Base-by-base conservation (phyloP, 2,797 vertebrate species). In the Spatula versicolor region DNA sequence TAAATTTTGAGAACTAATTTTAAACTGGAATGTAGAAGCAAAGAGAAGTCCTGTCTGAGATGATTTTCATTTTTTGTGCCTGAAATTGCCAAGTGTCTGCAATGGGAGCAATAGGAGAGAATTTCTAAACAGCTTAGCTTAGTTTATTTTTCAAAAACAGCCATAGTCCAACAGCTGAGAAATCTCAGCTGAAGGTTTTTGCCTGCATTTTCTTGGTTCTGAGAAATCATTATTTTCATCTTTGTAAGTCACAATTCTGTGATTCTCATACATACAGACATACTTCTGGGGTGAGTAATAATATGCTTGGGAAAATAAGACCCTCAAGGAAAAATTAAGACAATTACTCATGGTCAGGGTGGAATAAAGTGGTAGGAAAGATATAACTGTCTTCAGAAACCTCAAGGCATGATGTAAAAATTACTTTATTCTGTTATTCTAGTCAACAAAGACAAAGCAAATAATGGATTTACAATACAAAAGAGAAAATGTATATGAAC, bases 1-100 rank as follows among this genome's bases (percentile, higher is more conserved):
- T 93, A 86, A 86, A 86, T 94, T 86, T 85, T 81, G 48, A 73
- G 46, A 89, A 83, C 35, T 59, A 83, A 93, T 95, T 95, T 91
- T 87, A 69, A 94, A 48, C 46, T 73, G 58, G 88, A 89, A 94
- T 90, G n/a, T 56, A 68, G 83, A 83, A 94, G 62, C 54, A 79
- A 78, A 69, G 67, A 58, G 39, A 59, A 31, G 28, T 64, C 46
- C 80, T 90, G 37, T 78, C 45, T 79, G 66, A 86, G 48, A 74
- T 59, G 9, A 58, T 60, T 88, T 94, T 71, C 26, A 46, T 95
- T 71, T 93, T 83, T 76, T 28, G 39, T 55, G 5, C 60, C 76
- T 90, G 82, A 81, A 95, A 86, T 85, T 73, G 37, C 58, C 39
- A 64, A 87, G 21, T 45, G 23, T 91, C 76, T 82, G 67, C 52